Percentiles rank a stretch among this genome's conserved stretches.
These are phyloP conservation scores for Acleris laterana DNA, from an alignment of 2,888 invertebrate genomes.

Conservation along the genomic window DNA sequence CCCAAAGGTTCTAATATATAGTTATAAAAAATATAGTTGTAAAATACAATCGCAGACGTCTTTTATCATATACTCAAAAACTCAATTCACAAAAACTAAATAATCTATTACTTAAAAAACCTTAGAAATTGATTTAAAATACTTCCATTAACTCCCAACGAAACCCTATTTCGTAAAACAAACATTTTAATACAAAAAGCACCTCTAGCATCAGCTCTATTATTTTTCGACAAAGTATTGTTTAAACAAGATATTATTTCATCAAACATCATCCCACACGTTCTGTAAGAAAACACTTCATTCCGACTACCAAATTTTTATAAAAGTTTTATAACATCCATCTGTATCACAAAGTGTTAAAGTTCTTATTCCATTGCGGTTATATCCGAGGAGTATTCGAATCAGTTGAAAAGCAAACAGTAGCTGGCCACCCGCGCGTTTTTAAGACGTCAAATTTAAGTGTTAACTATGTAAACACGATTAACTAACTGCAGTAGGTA, in stretches of 20 bases:
- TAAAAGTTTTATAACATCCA: neutral
- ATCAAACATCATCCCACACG: slow-evolving; percentile 56
- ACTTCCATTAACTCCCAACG: neutral
- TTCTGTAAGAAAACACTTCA: slow-evolving; percentile 43
- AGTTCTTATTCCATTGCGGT: slow-evolving; percentile 41
- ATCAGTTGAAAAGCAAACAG: slow-evolving; percentile 74
- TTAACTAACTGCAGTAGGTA: slow-evolving; percentile 62
- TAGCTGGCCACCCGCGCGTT: slow-evolving; percentile 76
- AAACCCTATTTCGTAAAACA: slow-evolving; percentile 24
- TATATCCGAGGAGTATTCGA: slow-evolving; percentile 57
- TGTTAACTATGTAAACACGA: slow-evolving; percentile 76
- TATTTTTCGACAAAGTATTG: slow-evolving; percentile 55
- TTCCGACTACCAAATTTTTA: slow-evolving; percentile 22
- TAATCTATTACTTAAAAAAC: too few relatives aligned
- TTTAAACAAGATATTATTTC: slow-evolving; percentile 61
- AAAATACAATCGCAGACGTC: too few relatives aligned
- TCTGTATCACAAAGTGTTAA: neutral
- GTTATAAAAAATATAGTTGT: too few relatives aligned
- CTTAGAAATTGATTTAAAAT: too few relatives aligned
- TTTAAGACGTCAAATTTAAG: slow-evolving; percentile 66
- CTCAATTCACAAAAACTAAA: too few relatives aligned
- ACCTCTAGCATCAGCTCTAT: slow-evolving; percentile 33
- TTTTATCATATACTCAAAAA: too few relatives aligned
- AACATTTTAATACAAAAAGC: slow-evolving; percentile 35
- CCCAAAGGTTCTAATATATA: too few relatives aligned